Evolutionary conservation across 2,113 vertebrate genomes (phyloP).

Genomic region (Psophia crepitans): DNA sequence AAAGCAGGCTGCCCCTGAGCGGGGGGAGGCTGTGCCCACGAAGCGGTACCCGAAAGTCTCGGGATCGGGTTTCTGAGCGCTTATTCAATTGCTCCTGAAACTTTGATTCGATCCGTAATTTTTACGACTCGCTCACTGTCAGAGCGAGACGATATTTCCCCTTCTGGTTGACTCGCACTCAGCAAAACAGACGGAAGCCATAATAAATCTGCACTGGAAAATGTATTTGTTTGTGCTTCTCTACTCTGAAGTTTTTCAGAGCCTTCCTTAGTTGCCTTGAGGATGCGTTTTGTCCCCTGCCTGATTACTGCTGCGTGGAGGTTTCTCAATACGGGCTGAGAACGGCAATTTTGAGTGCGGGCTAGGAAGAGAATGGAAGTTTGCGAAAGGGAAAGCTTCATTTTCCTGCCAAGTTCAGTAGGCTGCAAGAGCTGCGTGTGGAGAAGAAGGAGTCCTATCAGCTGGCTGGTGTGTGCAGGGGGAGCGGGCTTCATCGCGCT

Average conservation of each 20-base stretch:
- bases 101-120: not conserved
- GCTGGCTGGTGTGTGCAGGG: not conserved
- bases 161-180: not conserved
- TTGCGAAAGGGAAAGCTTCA: not conserved
- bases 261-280: not conserved
- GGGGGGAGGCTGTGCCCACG: not conserved
- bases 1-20: not conserved
- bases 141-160: not conserved
- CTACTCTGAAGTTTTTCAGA: constrained; percentile 2
- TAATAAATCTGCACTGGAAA: constrained; percentile 38
- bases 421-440: not conserved
- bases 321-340: not conserved
- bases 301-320: not conserved
- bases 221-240: not conserved
- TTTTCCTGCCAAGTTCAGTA: not conserved
- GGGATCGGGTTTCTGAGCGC: not conserved
- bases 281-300: not conserved
- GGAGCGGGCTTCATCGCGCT: not conserved
- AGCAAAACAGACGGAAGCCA: not conserved
- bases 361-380: not conserved
- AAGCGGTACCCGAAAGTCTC: not conserved
- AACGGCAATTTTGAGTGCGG: not conserved
- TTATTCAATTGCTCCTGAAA: not conserved
- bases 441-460: not conserved
- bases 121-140: not conserved